Base-by-base conservation (phyloP, 1,140 invertebrate species). In the Metopolophium dirhodum region DNA sequence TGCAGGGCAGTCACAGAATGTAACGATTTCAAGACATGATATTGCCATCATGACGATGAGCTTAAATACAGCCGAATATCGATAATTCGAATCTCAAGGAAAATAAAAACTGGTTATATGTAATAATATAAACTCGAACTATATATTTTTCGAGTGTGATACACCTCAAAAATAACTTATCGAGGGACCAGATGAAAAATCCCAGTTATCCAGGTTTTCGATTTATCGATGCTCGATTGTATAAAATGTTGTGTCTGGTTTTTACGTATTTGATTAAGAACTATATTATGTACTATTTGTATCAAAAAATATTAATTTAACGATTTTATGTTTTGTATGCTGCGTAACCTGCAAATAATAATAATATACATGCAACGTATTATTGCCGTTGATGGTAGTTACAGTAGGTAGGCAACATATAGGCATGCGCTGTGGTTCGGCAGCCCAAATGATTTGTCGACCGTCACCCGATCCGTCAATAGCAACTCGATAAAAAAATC, bases 371-470 rank as follows among this genome's bases (percentile, higher is more conserved):
- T 7, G 37, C 1, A 37, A 45, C 41, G 22, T 45, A 47, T 47
- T 30, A 37, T 37, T n/a, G 41, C 23, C 41, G 83, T 45, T 86
- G n/a, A 47, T 49, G 7, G 45, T 86, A 82, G 51, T 22, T 54
- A 45, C 6, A 18, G 85, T 86, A n/a, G 7, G 14, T 77, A 77
- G 30, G 14, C 9, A 68, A 22, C 51, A 22, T 54, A 54, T 77
- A 77, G 57, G 57, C 30, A 61, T 61, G 30, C 57, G 23, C 26
- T 30, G 1, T 86, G 47, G 85, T 14, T 86, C 3, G 6, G 30
- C 37, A 86, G 83, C 41, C 0, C 23, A 86, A 86, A 86, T 47
- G 85, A 86, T 86, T 86, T 49, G 85, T 86, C 45, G 85, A 86
- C 85, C 85, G 45, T 86, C 85, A 86, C 41, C 45, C 18, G 11